Evolutionary conservation across 2,113 vertebrate species (phyloP).

Genomic region (Chascanopsetta lugubris): DNA sequence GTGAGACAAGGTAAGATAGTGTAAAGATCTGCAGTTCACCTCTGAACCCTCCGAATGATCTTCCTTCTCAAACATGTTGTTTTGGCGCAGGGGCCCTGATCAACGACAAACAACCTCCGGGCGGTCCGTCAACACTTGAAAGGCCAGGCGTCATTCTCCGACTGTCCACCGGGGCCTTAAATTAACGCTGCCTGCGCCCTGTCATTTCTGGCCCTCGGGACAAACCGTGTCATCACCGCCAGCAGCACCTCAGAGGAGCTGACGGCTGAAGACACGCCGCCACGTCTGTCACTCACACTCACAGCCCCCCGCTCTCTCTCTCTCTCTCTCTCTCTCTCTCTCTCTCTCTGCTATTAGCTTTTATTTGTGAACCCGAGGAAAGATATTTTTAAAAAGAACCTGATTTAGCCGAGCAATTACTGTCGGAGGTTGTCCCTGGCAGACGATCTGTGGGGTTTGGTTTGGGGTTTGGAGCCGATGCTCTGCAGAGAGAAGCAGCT

Average conservation of each 20-base stretch:
- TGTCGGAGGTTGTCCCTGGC: not conserved
- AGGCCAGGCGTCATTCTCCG: constrained; percentile 27
- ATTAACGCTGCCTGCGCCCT: constrained; percentile 54
- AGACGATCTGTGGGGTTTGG: not conserved
- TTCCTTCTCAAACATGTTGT: too few species aligned
- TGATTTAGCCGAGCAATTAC: not conserved
- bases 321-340: constrained; percentile 30
- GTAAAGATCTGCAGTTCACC: too few species aligned
- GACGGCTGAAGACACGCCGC: constrained; percentile 31
- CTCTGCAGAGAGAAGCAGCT: not conserved
- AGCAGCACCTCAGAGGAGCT: constrained; percentile 26
- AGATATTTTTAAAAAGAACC: not conserved
- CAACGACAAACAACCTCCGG: constrained; percentile 25
- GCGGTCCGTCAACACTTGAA: constrained; percentile 6
- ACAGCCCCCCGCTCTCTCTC: too few species aligned
- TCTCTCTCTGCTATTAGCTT: constrained; percentile 5
- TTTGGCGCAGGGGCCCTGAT: not conserved
- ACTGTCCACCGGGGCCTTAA: constrained; percentile 22
- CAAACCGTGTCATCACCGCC: constrained; percentile 42
- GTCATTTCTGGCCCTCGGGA: constrained; percentile 41
- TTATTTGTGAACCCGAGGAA: not conserved
- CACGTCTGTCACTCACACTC: constrained; percentile 39
- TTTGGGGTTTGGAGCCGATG: not conserved
- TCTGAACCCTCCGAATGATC: too few species aligned
- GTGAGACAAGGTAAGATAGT: too few species aligned